Evolutionary conservation across 2,888 invertebrate genomes (phyloP), one percentile per base, ranked within the genome.

Genomic region (Lingula anatina): DNA sequence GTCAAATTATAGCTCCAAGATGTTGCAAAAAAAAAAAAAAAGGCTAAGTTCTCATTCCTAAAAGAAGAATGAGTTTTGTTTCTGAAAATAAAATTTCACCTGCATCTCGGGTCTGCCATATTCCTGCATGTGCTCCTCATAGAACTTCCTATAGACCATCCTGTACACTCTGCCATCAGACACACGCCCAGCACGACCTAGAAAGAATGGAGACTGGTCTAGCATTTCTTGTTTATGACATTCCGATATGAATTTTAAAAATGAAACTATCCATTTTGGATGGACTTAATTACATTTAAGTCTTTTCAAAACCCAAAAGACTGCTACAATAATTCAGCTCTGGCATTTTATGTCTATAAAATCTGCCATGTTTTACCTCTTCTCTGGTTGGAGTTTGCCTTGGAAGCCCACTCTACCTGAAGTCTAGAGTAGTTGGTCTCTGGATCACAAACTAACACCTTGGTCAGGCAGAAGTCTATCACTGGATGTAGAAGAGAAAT

Each of bases 401-500:
- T 87, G 0, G 93, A 88, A 0, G 94, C 90, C 95, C 95, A 96
- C 50, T 83, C 80, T 57, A 93, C 70, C 63, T 86, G 84, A 40
- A 96, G 81, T 41, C 85, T 83, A 21, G 87, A 84, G 71, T 86
- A 90, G 79, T 89, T 90, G 0, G 91, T 89, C 0, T 80, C 78
- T 1, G 83, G 79, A 71, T 95, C 90, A 43, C 86, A 85, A 4
- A 86, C 81, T 62, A 92, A 76, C 31, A 84, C 83, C 79, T 94
- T 95, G 52, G 90, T 90, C 53, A 95, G 79, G 76, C 95, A 96
- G 77, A 90, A 95, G 78, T 97, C 96, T 65, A 96, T 87, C 43
- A 97, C 94, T 76, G 64, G 9, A 63, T 51, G 23, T 25, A 36
- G 46, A 52, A 38, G 21, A 39, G 21, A 44, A 7, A 21, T 40